Evolutionary conservation across 2,797 vertebrate genomes (phyloP), one percentile per base, ranked within the genome.

Genomic region (Euphonia xanthogaster): DNA sequence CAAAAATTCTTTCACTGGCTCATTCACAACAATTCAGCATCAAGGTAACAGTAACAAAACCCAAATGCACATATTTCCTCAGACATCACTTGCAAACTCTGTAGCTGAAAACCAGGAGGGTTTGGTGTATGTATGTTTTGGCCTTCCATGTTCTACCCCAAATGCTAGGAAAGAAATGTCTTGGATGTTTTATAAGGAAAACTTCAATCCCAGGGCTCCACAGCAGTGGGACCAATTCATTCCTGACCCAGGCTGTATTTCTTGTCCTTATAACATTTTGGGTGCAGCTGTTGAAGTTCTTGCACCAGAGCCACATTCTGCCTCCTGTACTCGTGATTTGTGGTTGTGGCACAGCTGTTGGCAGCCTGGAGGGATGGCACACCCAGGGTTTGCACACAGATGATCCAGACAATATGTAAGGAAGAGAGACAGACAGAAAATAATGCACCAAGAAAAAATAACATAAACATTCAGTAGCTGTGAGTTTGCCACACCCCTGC

Each of bases 221-320:
- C 1, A 2, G 25, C 13, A 20, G 19, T 14, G 42, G 16, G 21
- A 70, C 31, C 15, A 57, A 53, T 22, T 53, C 0, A 1, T 60
- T 68, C 40, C 58, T 68, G 37, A 58, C 0, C 2, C 23, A 81
- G 23, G 21, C 42, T 89, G 8, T 30, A n/a, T 40, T 84, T 81
- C 31, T 73, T 66, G 23, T 17, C 3, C 0, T 44, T 45, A 2
- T 1, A 47, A 12, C 9, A 15, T 66, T 66, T 67, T 82, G 55
- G 57, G 27, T 42, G 19, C 33, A 74, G 27, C 27, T 48, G 28
- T 13, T 63, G 73, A 73, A 48, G n/a, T 14, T 79, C 48, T 70
- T 45, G 71, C 50, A 48, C 44, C 60, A 79, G 67, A 20, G 42
- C 42, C 25, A 24, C 1, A 6, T 90, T 88, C 54, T 66, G 53